Evolutionary conservation across 2,797 vertebrate species (phyloP).

Genomic region (Pitangus sulphuratus): DNA sequence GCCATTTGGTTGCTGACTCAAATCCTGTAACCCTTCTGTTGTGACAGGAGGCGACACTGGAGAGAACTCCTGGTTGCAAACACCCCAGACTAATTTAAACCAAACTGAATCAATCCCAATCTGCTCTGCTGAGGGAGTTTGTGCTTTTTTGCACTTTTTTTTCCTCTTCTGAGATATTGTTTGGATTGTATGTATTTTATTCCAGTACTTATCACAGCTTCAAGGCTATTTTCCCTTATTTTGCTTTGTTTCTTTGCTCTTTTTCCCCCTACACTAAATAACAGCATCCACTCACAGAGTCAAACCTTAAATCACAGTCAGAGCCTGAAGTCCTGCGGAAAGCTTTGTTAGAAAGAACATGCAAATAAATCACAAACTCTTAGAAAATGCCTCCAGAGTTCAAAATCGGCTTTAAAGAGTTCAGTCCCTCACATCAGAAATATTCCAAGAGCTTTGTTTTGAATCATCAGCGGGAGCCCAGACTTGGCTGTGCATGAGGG

Average conservation of each 20-base stretch:
- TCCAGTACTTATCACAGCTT: neutral
- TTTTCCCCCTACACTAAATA: neutral
- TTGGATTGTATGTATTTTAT: neutral
- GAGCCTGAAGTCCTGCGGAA: neutral
- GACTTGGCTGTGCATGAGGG: neutral
- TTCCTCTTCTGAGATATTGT: neutral
- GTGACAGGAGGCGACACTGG: conserved; percentile 42
- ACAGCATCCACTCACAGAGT: neutral
- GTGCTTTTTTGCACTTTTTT: neutral
- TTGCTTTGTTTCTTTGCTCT: neutral
- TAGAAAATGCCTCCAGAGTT: neutral
- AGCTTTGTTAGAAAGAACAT: neutral
- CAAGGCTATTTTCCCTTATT: neutral
- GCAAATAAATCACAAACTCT: neutral
- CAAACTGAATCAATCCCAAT: conserved; percentile 22
- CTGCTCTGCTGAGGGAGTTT: neutral
- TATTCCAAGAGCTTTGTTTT: neutral
- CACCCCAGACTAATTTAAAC: conserved; percentile 32
- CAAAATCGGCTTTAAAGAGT: neutral
- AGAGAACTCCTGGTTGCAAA: conserved; percentile 40
- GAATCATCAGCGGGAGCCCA: neutral
- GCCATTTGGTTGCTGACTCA: conserved; percentile 57
- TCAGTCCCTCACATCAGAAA: neutral
- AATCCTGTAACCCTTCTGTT: conserved; percentile 38
- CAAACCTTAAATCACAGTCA: neutral